A percentile compares a stretch with the other conserved stretches of the same genome.
These are phyloP conservation scores for Enteromius thamalakanensis DNA, from an alignment of 2,797 vertebrate genomes.

Conservation along the genomic window DNA sequence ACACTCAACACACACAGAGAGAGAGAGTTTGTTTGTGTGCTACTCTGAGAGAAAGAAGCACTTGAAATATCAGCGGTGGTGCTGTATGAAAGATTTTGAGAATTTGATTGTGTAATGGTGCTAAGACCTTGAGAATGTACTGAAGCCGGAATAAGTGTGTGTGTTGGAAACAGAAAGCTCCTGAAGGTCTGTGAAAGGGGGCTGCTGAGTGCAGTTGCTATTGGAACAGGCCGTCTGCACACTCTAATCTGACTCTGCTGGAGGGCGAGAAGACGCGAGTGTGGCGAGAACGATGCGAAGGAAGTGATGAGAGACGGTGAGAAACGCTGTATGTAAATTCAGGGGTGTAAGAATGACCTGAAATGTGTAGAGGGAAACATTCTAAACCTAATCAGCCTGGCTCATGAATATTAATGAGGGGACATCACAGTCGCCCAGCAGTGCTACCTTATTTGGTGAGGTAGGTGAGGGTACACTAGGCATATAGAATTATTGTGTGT, in stretches of 20 bases:
- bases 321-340: background rate
- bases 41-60: conserved; percentile 11
- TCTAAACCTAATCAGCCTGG: background rate
- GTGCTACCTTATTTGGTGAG: background rate
- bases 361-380: background rate
- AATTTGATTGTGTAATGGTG: conserved; percentile 26
- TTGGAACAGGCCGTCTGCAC: conserved; percentile 49
- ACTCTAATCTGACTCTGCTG: conserved; percentile 43
- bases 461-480: background rate
- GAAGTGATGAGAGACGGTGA: conserved; percentile 20
- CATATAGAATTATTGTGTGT: background rate
- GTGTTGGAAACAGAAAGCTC: background rate
- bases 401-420: conserved; percentile 23
- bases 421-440: background rate
- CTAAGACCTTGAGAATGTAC: conserved; percentile 36
- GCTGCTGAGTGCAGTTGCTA: conserved; percentile 28
- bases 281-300: conserved; percentile 19
- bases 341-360: background rate
- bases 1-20: conserved; percentile 14
- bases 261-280: conserved; percentile 39
- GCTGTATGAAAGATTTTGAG: background rate
- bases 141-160: conserved; percentile 12
- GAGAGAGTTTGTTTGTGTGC: background rate
- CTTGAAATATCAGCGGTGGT: conserved; percentile 38
- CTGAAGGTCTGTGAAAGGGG: conserved; percentile 35